A percentile compares a stretch with the other conserved stretches of the same genome.
Evolutionary conservation across 2,888 invertebrate species (phyloP).

Genomic region (Metopia argyrocephala): DNA sequence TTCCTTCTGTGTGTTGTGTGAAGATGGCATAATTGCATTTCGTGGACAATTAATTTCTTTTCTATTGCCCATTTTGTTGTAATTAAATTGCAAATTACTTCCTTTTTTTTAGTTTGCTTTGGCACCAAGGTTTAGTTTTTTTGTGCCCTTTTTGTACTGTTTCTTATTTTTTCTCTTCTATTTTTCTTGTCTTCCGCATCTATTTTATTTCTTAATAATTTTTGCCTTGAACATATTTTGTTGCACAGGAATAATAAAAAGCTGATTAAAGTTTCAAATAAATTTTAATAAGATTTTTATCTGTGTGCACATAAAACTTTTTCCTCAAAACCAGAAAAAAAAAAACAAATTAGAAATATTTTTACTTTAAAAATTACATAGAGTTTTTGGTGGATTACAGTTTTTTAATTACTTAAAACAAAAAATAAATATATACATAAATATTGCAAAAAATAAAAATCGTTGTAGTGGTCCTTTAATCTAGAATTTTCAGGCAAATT

Average conservation of each 20-base stretch:
- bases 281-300: not conserved
- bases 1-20: conserved; percentile 62
- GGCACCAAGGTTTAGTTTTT: not conserved
- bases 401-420: no score
- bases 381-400: no score
- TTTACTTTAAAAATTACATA: no score
- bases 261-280: conserved; percentile 10
- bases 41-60: conserved; percentile 79
- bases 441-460: no score
- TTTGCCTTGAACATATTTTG: conserved; percentile 16
- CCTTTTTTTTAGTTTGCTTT: conserved; percentile 68
- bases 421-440: no score
- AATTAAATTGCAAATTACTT: conserved; percentile 79
- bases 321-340: not conserved
- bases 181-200: conserved; percentile 10
- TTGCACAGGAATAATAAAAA: conserved; percentile 5
- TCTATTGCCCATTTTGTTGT: conserved; percentile 78
- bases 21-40: conserved; percentile 78
- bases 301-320: not conserved
- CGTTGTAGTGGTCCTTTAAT: no score
- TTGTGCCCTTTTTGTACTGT: not conserved
- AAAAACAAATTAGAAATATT: not conserved
- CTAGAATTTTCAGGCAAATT: no score
- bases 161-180: not conserved
- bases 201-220: conserved; percentile 30